These are phyloP conservation scores for Heliconius melpomene DNA, from an alignment of 1,140 invertebrate genomes.

Conservation along the genomic window DNA sequence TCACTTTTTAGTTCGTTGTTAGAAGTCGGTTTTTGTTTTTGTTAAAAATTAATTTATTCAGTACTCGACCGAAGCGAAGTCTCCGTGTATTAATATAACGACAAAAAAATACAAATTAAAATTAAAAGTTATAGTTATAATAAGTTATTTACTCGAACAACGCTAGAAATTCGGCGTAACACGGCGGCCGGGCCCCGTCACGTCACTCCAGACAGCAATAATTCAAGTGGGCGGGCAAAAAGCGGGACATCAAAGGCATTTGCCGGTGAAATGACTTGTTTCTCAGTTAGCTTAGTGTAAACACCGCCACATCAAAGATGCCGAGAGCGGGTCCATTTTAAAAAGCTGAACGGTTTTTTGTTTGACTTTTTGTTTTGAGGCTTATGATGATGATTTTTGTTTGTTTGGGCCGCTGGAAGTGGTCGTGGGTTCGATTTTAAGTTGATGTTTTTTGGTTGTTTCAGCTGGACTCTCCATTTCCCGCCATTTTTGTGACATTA, in stretches of 20 bases:
- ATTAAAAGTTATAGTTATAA: slow-evolving; percentile 10
- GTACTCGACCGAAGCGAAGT: no score
- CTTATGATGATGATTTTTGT: not conserved
- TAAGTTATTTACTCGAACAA: slow-evolving; percentile 38
- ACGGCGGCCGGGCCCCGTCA: slow-evolving; percentile 51
- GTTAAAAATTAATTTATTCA: no score
- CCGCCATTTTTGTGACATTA: no score
- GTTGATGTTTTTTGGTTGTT: not conserved
- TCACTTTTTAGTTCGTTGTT: no score
- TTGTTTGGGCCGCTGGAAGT: not conserved
- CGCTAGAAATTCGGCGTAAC: slow-evolving; percentile 60
- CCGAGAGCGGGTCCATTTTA: slow-evolving; percentile 42
- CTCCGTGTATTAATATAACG: not conserved
- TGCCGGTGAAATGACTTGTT: slow-evolving; percentile 72
- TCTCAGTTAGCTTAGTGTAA: slow-evolving; percentile 77
- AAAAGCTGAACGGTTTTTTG: not conserved
- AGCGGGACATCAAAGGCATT: slow-evolving; percentile 71
- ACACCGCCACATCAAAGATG: slow-evolving; percentile 71
- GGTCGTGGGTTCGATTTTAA: no score
- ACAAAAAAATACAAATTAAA: not conserved
- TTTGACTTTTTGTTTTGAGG: not conserved
- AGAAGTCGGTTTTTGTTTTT: no score
- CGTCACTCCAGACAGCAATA: slow-evolving; percentile 50
- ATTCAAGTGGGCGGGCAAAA: slow-evolving; percentile 58
- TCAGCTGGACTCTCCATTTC: no score